Evolutionary conservation across 2,797 vertebrate species (phyloP).

Genomic region (Carapus acus): DNA sequence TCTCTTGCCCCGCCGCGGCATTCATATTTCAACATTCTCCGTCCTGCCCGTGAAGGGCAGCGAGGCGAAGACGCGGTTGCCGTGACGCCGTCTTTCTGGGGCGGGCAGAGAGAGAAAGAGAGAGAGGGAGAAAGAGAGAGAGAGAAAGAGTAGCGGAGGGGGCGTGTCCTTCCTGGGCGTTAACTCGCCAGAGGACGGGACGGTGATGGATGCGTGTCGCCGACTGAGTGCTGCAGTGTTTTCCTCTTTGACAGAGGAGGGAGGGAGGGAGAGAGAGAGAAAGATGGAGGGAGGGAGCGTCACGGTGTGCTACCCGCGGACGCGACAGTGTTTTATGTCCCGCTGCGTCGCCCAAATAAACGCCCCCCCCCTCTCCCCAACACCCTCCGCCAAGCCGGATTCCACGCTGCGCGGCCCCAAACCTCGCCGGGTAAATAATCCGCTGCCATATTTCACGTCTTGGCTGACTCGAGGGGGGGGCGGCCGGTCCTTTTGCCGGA

Average conservation of each 20-base stretch:
- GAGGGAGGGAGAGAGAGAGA: slow-evolving; percentile 12
- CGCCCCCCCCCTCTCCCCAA: slow-evolving; percentile 21
- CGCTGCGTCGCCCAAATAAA: slow-evolving; percentile 30
- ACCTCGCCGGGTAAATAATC: slow-evolving; percentile 43
- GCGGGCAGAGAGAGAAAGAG: too few species aligned
- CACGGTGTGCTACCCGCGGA: slow-evolving; percentile 14
- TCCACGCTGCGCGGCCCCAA: not conserved
- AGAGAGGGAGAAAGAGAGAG: not conserved
- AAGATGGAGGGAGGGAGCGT: slow-evolving; percentile 10
- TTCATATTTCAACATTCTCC: too few species aligned
- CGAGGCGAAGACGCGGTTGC: too few species aligned
- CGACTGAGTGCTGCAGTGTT: too few species aligned
- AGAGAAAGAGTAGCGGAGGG: slow-evolving; percentile 17
- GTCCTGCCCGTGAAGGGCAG: too few species aligned
- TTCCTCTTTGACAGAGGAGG: too few species aligned
- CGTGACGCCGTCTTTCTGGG: too few species aligned
- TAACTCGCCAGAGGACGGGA: not conserved
- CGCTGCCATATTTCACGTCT: slow-evolving; percentile 24
- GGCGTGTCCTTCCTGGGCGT: too few species aligned
- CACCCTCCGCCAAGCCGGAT: too few species aligned
- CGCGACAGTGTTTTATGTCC: slow-evolving; percentile 26
- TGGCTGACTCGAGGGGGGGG: slow-evolving; percentile 24
- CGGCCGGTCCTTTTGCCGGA: slow-evolving; percentile 11
- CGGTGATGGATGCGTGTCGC: slow-evolving; percentile 36
- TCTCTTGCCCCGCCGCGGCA: too few species aligned